phyloP scores from a whole-genome alignment of 2,888 invertebrate species.

The Digitonthophagus gazella region DNA sequence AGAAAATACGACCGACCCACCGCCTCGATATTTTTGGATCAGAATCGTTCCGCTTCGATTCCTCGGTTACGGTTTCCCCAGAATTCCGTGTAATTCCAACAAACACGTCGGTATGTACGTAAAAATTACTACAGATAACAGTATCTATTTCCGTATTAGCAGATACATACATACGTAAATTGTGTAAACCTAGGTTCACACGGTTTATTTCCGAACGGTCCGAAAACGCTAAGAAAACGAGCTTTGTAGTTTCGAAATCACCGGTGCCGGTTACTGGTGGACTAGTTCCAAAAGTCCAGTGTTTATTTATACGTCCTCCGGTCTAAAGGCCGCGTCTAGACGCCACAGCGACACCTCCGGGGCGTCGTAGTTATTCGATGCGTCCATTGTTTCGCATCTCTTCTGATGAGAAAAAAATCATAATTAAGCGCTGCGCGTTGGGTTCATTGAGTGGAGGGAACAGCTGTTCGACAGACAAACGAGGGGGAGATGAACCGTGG shows the following conservation, averaged over 20 bases:
- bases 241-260: neutral
- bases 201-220: neutral
- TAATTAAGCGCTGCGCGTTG: neutral
- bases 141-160: neutral
- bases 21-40: neutral
- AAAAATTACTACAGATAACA: neutral
- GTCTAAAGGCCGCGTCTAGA: neutral
- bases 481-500: slow-evolving; percentile 8
- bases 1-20: neutral
- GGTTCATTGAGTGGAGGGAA: slow-evolving; percentile 5
- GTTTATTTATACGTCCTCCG: neutral
- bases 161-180: neutral
- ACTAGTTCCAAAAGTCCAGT: neutral
- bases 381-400: neutral
- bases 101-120: neutral
- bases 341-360: neutral
- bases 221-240: neutral
- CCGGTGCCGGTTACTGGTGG: neutral
- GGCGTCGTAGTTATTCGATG: neutral
- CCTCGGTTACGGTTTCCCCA: neutral
- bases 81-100: neutral
- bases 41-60: neutral
- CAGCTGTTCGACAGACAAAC: slow-evolving; percentile 13
- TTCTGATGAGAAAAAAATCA: slow-evolving; percentile 1
- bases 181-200: neutral